Evolutionary conservation across 2,113 vertebrate genomes (phyloP).

Genomic region (Hypomesus transpacificus): DNA sequence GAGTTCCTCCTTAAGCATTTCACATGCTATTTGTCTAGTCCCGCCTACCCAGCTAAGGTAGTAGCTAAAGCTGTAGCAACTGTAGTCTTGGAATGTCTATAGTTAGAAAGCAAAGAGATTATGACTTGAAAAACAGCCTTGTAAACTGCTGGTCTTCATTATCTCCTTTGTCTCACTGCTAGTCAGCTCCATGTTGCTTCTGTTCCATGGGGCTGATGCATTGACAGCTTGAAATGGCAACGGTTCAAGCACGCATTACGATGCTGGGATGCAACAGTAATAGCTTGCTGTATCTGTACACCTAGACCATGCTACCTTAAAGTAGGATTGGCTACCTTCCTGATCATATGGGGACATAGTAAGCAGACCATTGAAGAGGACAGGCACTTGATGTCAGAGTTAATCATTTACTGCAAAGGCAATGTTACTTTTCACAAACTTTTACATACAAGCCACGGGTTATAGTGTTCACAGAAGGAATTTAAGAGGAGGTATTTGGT

Average conservation of each 20-base stretch:
- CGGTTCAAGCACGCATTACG: background rate
- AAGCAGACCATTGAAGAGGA: background rate
- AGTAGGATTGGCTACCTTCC: no score
- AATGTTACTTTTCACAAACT: slow-evolving; percentile 22
- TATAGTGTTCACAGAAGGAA: slow-evolving; percentile 3
- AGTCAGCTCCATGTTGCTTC: background rate
- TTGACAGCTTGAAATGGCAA: background rate
- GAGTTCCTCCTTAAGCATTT: no score
- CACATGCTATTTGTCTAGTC: no score
- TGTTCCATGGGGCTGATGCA: background rate
- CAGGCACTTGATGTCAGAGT: slow-evolving; percentile 4
- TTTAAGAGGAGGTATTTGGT: slow-evolving; percentile 27
- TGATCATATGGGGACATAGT: no score
- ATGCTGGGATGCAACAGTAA: background rate
- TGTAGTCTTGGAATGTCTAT: no score
- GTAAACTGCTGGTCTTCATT: no score
- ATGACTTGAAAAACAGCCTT: no score
- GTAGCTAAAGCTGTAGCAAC: no score
- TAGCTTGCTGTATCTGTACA: no score
- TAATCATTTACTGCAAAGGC: slow-evolving; percentile 48
- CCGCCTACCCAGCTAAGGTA: no score
- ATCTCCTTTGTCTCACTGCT: background rate
- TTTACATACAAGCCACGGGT: slow-evolving; percentile 12
- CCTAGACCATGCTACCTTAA: no score
- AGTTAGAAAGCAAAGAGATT: no score